Conservation (phyloP, 2,797 vertebrate genomes). For the Sebastes ruberrimus region DNA sequence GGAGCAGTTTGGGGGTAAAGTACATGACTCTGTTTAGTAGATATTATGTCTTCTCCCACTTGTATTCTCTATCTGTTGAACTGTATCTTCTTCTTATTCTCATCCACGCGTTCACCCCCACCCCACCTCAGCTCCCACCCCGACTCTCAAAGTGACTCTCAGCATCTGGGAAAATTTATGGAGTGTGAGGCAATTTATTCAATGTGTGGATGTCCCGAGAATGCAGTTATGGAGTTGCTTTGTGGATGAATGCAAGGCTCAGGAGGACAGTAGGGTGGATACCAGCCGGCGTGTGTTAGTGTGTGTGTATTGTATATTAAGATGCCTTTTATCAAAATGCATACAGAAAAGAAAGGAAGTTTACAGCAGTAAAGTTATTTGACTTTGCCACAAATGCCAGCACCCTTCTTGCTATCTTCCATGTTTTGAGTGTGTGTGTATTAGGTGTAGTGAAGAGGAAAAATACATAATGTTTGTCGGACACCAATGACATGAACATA, state of each 20-base stretch:
- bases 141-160: conserved; percentile 68
- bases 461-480: neutral
- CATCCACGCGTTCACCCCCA: neutral
- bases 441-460: neutral
- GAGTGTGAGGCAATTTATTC: conserved; percentile 74
- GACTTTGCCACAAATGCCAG: neutral
- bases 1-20: neutral
- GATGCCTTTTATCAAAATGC: neutral
- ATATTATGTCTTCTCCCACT: neutral
- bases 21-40: neutral
- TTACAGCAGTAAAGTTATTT: neutral
- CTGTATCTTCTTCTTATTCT: conserved; percentile 11
- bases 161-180: conserved; percentile 73
- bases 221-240: conserved; percentile 40
- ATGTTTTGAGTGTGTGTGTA: neutral
- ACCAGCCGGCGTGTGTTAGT: neutral
- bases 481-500: neutral
- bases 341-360: neutral
- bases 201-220: conserved; percentile 49
- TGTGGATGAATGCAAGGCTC: neutral
- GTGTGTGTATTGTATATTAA: neutral
- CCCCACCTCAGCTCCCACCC: neutral
- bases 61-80: neutral
- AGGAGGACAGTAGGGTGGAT: neutral
- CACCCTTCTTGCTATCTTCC: neutral